phyloP scores from a whole-genome alignment of 2,888 invertebrate genomes.

The Mimachlamys varia region DNA sequence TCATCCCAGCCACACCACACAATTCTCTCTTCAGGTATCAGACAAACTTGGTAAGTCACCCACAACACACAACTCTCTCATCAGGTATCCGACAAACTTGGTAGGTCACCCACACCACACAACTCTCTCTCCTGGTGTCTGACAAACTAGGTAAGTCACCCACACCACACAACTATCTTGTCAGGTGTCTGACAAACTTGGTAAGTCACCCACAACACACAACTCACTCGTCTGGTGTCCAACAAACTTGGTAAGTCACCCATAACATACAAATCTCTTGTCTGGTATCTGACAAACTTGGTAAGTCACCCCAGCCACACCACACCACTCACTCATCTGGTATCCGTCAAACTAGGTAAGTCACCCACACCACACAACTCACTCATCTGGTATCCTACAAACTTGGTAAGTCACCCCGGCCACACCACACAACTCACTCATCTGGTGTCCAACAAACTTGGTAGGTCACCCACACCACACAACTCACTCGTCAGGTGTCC shows the following conservation, averaged over 20 bases:
- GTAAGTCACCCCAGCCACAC: conserved; percentile 44
- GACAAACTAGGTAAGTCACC: no score
- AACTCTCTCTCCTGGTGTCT: no score
- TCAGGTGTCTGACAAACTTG: conserved; percentile 57
- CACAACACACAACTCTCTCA: conserved; percentile 59
- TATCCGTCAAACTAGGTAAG: no score
- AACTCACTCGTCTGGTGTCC: no score
- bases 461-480: conserved; percentile 52
- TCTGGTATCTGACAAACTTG: conserved; percentile 57
- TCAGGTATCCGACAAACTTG: conserved; percentile 57
- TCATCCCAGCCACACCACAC: conserved; percentile 55
- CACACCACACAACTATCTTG: conserved; percentile 59
- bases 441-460: no score
- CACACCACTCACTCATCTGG: no score
- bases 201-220: conserved; percentile 44
- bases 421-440: no score
- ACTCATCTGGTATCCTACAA: conserved; percentile 57
- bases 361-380: conserved; percentile 54
- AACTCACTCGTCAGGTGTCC: conserved; percentile 55
- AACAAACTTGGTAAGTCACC: no score
- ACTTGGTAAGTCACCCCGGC: conserved; percentile 52
- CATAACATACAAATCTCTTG: conserved; percentile 59
- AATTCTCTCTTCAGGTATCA: conserved; percentile 55
- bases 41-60: conserved; percentile 57
- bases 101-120: conserved; percentile 44